Base-by-base conservation (phyloP, 2,888 invertebrate species). In the Phragmatobia fuliginosa region DNA sequence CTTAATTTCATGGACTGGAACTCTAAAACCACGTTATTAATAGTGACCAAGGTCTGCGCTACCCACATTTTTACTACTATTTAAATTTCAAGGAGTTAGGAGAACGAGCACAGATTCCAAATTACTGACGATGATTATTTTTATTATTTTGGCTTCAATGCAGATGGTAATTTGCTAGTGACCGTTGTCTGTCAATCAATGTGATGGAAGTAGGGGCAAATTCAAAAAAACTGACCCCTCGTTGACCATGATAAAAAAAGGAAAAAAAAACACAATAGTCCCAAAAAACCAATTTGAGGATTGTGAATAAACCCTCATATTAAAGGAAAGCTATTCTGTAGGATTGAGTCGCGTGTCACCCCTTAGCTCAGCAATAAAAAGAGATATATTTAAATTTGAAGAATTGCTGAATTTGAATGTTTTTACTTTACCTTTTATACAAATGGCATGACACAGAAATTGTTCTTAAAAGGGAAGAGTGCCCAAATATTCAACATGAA, bases 171-270 rank as follows among this genome's bases (percentile, higher is more conserved):
- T 91, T 91, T 86, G 87, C 88, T 84, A 93, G 87, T 92, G 91
- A 92, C 94, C 93, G 93, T 93, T 92, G 91, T 82, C 90, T 92
- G 94, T 94, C 94, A 94, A 92, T 94, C 94, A 94, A 92, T 92
- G 88, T 88, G 77, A 78, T 85, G 84, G 78, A 88, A 84, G 82
- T 85, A 84, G 80, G 85, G 84, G 83, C 78, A 83, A 84, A 84
- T 83, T 83, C 83, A 91, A 92, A 92, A 56, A 92, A 93, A 91
- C 91, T 94, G 94, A 94, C 94, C 94, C 94, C 92, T 93, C 92
- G 89, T 91, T 94, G 94, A 94, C 94, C 94, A 91, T 85, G 85
- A 79, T 88, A 86, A 91, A 91, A 92, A 91, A 87, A 80, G 61
- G 1, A 73, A 83, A 88, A 86, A 89, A 89, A 88, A 82, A 79